phyloP scores from a whole-genome alignment of 2,113 vertebrate genomes.

The Platysteira castanea region DNA sequence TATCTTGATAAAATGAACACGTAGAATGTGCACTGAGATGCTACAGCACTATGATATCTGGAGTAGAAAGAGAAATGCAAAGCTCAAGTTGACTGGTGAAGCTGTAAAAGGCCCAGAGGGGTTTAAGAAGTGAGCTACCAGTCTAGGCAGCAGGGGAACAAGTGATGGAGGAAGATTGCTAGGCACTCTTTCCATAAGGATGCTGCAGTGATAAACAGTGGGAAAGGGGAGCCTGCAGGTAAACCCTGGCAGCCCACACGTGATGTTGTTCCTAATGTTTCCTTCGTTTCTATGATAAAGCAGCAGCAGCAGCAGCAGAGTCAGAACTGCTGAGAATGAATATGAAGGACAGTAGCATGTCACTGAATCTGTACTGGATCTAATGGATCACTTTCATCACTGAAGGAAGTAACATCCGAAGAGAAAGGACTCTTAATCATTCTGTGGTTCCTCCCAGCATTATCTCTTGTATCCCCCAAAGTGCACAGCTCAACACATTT shows the following conservation, averaged over 20 bases:
- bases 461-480: background rate
- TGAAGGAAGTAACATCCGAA: background rate
- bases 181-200: background rate
- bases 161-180: background rate
- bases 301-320: background rate
- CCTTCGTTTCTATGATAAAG: background rate
- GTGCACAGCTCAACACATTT: background rate
- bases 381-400: background rate
- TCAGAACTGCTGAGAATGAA: background rate
- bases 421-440: background rate
- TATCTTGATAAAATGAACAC: background rate
- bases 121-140: background rate
- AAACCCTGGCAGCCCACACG: background rate
- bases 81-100: background rate
- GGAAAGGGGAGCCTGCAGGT: background rate
- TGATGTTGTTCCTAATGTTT: background rate
- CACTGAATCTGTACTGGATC: background rate
- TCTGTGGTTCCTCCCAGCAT: background rate
- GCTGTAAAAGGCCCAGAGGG: background rate
- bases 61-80: background rate
- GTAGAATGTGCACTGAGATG: background rate
- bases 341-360: background rate
- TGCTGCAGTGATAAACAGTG: background rate
- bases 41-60: background rate
- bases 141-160: background rate